A percentile compares a stretch with the other conserved stretches of the same genome.
Evolutionary conservation across 2,113 vertebrate genomes (phyloP).

Genomic region (Chrysemys picta): DNA sequence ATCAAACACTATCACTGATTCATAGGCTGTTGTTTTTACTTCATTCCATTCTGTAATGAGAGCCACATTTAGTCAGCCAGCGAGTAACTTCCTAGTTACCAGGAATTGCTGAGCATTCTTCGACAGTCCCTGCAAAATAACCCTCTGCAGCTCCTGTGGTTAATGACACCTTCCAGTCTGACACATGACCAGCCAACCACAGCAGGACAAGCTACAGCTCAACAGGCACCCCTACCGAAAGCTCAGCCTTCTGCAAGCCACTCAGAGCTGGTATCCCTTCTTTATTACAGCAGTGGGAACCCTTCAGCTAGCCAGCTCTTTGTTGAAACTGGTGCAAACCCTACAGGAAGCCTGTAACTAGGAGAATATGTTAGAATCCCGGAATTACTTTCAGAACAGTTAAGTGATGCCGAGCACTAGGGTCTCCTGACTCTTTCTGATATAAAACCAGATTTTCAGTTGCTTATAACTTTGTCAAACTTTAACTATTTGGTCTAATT

Average conservation of each 20-base stretch:
- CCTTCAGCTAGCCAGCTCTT: neutral
- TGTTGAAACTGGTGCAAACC: neutral
- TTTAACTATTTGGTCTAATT: too few species aligned
- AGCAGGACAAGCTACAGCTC: neutral
- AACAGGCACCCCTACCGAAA: neutral
- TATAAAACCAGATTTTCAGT: neutral
- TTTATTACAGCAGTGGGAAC: neutral
- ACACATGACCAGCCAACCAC: neutral
- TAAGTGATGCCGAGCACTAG: neutral
- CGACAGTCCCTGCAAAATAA: neutral
- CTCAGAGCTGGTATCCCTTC: neutral
- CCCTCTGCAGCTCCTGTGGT: neutral
- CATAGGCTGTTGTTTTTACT: neutral
- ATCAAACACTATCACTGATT: neutral
- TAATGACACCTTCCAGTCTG: neutral
- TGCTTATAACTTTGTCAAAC: neutral
- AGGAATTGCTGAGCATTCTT: neutral
- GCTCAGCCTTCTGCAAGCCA: neutral
- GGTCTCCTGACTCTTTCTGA: neutral
- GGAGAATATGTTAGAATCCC: too few species aligned
- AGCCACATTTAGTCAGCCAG: neutral
- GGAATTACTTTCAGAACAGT: too few species aligned
- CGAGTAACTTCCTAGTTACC: neutral
- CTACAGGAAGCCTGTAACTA: neutral
- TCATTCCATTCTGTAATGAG: neutral